phyloP scores from a whole-genome alignment of 2,888 invertebrate genomes.

The Prosopocoilus inquinatus region DNA sequence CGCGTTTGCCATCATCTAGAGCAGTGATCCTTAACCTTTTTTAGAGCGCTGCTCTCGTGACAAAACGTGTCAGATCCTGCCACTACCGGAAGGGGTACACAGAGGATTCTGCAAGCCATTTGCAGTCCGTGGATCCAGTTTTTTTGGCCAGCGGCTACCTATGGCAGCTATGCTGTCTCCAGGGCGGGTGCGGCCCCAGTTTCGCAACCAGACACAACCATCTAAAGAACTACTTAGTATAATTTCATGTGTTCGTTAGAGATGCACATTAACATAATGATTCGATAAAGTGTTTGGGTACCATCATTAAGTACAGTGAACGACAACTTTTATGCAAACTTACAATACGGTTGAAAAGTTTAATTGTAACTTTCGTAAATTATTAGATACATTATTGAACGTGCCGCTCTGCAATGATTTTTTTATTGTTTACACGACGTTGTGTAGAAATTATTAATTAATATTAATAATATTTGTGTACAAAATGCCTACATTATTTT shows the following conservation, averaged over 20 bases:
- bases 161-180: constrained; percentile 14
- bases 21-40: constrained; percentile 19
- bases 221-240: constrained; percentile 17
- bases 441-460: no score
- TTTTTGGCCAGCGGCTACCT: constrained; percentile 16
- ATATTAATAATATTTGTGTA: no score
- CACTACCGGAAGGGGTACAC: constrained; percentile 16
- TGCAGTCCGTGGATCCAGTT: constrained; percentile 16
- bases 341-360: no score
- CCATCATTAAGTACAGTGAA: no score
- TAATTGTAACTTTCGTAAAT: no score
- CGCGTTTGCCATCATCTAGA: constrained; percentile 18
- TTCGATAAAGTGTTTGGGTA: no score
- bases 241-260: constrained; percentile 14
- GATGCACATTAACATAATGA: constrained; percentile 5
- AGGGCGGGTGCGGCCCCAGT: constrained; percentile 17
- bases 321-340: no score
- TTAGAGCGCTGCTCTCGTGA: constrained; percentile 18
- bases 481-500: no score
- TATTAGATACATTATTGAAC: no score
- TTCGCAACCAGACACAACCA: constrained; percentile 16
- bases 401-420: no score
- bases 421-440: no score
- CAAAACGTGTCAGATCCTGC: constrained; percentile 14
- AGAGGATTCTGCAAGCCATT: constrained; percentile 17